These are phyloP conservation scores for Lochmaea crataegi DNA, from an alignment of 2,888 invertebrate species.

Conservation along the genomic window DNA sequence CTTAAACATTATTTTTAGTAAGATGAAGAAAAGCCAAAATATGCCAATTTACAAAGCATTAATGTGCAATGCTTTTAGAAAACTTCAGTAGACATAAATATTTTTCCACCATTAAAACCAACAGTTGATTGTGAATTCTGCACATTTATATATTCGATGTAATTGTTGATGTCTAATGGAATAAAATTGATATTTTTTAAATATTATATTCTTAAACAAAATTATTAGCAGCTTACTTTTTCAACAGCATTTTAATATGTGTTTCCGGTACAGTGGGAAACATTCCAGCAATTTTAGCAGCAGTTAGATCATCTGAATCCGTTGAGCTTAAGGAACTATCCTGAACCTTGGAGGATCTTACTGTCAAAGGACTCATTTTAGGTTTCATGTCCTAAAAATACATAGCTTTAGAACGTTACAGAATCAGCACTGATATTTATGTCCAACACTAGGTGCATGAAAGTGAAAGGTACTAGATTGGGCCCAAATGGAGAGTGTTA, in stretches of 20 bases:
- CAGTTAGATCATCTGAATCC: constrained; percentile 78
- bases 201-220: not conserved
- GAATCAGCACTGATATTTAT: not conserved
- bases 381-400: constrained; percentile 56
- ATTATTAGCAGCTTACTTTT: constrained; percentile 78
- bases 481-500: too few relatives aligned
- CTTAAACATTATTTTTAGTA: constrained; percentile 12
- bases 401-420: not conserved
- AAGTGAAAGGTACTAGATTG: too few relatives aligned
- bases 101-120: not conserved
- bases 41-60: constrained; percentile 26
- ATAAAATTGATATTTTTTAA: not conserved
- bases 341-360: constrained; percentile 53
- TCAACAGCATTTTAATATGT: constrained; percentile 85
- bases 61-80: constrained; percentile 15
- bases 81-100: not conserved
- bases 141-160: not conserved
- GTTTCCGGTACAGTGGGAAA: constrained; percentile 92
- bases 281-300: constrained; percentile 85
- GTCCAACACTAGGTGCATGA: too few relatives aligned
- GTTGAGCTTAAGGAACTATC: constrained; percentile 51
- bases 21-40: constrained; percentile 21
- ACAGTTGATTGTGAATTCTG: not conserved
- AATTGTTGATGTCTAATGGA: not conserved
- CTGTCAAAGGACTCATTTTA: constrained; percentile 57